Percentiles rank a stretch among this genome's conserved stretches.
These are phyloP conservation scores for Nicator chloris DNA, from an alignment of 2,113 vertebrate species.

Conservation along the genomic window DNA sequence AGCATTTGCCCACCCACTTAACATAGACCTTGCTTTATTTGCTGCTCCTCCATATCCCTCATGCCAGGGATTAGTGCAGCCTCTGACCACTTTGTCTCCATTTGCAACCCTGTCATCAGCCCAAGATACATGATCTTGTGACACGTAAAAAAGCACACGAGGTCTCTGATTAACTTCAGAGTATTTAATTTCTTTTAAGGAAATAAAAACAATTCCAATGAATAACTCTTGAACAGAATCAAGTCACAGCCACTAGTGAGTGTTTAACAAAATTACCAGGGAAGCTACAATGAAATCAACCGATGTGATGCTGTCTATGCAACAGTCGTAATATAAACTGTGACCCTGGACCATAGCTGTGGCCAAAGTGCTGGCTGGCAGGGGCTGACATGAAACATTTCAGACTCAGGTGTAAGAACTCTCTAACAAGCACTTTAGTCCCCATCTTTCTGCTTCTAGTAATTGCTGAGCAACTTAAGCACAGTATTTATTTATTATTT, in stretches of 20 bases:
- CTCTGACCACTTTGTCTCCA: conserved; percentile 39
- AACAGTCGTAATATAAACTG: background rate
- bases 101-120: conserved; percentile 36
- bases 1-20: conserved; percentile 44
- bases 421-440: background rate
- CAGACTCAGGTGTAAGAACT: background rate
- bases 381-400: background rate
- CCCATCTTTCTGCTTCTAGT: background rate
- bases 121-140: background rate
- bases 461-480: background rate
- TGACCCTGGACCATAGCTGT: background rate
- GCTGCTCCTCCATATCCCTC: background rate
- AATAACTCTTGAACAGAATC: background rate
- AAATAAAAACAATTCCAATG: conserved; percentile 4
- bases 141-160: background rate
- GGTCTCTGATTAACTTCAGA: conserved; percentile 24
- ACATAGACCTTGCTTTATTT: conserved; percentile 25
- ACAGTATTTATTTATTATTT: background rate
- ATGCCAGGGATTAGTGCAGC: conserved; percentile 38
- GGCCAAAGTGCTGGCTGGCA: background rate
- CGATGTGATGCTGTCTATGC: background rate
- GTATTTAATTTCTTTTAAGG: conserved; percentile 30
- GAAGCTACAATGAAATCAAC: background rate
- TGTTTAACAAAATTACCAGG: conserved; percentile 14
- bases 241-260: background rate